Evolutionary conservation across 2,888 invertebrate genomes (phyloP), one percentile per base, ranked within the genome.

Genomic region (Penaeus monodon): DNA sequence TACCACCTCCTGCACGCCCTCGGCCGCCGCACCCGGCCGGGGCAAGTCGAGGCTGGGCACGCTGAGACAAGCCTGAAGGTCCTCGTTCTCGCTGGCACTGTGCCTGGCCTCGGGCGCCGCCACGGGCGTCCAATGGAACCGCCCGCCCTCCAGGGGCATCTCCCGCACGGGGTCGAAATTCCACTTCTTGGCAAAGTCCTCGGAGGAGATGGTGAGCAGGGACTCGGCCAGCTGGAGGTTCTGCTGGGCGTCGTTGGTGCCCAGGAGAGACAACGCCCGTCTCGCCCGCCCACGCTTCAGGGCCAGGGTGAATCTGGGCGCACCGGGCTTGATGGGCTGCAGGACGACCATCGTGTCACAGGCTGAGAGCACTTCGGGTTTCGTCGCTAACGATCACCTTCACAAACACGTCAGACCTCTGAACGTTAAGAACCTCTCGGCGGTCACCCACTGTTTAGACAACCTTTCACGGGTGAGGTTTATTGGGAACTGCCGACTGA

Each of bases 101-200:
- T 57, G 57, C 57, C 57, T 57, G 57, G 57, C 57, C 57, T 8
- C 44, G 57, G 57, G 57, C 20, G 76, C 63, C 22, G 70, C 24
- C 27, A 49, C 78, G 44, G 76, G 87, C 14, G 33, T 63, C 87
- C 87, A 87, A 22, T 38, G 20, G 83, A 65, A 87, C 33, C 57
- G 29, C 17, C 87, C 87, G 14, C 33, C 63, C n/a, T 44, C n/a
- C 44, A 84, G 22, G 10, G 87, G 87, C 65, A 38, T 64, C 27
- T 65, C 66, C 0, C 68, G 49, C 8, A 87, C 78, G 20, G 87
- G 82, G 64, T 87, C 83, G 44, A 87, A 87, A 38, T 87, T 87
- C 87, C 87, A 87, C 57, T 87, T 87, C n/a, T 83, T 78, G 22
- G 70, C 63, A 65, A 87, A 87, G 57, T 83, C 68, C 17, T 87